These are phyloP conservation scores for Helogale parvula DNA, from an alignment of 2,113 vertebrate species.

Conservation along the genomic window DNA sequence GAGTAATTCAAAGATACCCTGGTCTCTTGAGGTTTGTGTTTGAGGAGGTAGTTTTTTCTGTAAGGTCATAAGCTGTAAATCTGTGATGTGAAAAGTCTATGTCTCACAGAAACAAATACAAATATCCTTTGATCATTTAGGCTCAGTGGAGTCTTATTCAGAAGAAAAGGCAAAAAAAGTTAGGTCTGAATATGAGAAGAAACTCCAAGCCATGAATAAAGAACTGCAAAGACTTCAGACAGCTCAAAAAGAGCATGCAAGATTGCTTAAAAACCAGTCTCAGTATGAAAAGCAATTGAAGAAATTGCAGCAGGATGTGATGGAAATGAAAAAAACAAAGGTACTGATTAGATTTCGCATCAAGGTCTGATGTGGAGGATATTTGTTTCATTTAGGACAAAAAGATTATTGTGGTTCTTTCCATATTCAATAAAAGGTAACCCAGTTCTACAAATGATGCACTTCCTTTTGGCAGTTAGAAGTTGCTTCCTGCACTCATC, in stretches of 20 bases:
- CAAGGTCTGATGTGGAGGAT: background rate
- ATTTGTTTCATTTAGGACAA: background rate
- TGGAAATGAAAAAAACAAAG: slow-evolving; percentile 99
- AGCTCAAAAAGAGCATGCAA: slow-evolving; percentile 96
- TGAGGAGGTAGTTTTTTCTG: background rate
- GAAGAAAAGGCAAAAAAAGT: slow-evolving; percentile 98
- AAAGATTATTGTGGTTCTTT: background rate
- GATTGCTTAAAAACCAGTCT: slow-evolving; percentile 96
- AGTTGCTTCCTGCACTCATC: background rate
- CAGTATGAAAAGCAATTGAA: slow-evolving; percentile 98
- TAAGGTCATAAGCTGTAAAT: background rate
- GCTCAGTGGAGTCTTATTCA: slow-evolving; percentile 94
- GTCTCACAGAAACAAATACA: slow-evolving; percentile 17
- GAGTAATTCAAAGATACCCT: background rate
- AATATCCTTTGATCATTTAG: slow-evolving; percentile 81
- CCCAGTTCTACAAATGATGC: background rate
- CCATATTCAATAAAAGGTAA: background rate
- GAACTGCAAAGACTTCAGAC: slow-evolving; percentile 96
- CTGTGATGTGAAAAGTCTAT: background rate
- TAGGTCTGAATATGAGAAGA: slow-evolving; percentile 95
- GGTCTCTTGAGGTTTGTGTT: background rate
- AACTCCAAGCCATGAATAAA: slow-evolving; percentile 97
- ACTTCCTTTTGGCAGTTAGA: background rate
- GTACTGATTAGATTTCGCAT: slow-evolving; percentile 79
- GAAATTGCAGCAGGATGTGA: slow-evolving; percentile 96